Evolutionary conservation across 2,797 vertebrate species (phyloP).

Genomic region (Threskiornis aethiopicus): DNA sequence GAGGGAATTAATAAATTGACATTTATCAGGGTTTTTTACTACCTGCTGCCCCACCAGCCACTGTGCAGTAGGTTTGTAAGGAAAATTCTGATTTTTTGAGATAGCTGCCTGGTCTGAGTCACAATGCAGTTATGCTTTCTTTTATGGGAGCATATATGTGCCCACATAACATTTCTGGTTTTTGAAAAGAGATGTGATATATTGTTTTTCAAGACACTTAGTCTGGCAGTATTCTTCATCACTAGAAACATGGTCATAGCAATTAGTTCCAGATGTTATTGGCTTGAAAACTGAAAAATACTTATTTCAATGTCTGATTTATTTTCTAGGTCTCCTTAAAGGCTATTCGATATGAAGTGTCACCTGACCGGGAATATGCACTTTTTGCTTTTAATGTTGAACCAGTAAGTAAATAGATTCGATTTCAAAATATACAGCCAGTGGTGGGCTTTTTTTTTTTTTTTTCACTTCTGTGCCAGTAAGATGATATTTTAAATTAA

Average conservation of each 20-base stretch:
- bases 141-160: background rate
- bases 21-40: background rate
- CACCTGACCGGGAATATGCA: constrained; percentile 89
- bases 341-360: constrained; percentile 89
- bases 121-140: background rate
- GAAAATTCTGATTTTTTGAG: background rate
- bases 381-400: constrained; percentile 89
- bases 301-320: background rate
- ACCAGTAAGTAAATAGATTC: constrained; percentile 81
- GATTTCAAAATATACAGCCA: background rate
- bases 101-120: background rate
- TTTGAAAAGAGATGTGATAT: background rate
- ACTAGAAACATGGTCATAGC: background rate
- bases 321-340: constrained; percentile 83
- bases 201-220: background rate
- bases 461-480: background rate
- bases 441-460: no score
- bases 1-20: background rate
- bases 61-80: background rate
- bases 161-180: background rate
- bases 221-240: background rate
- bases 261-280: background rate
- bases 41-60: background rate
- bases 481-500: background rate
- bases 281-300: background rate